These are phyloP conservation scores for Psammodynastes pulverulentus DNA, from an alignment of 2,113 vertebrate species.

Conservation along the genomic window DNA sequence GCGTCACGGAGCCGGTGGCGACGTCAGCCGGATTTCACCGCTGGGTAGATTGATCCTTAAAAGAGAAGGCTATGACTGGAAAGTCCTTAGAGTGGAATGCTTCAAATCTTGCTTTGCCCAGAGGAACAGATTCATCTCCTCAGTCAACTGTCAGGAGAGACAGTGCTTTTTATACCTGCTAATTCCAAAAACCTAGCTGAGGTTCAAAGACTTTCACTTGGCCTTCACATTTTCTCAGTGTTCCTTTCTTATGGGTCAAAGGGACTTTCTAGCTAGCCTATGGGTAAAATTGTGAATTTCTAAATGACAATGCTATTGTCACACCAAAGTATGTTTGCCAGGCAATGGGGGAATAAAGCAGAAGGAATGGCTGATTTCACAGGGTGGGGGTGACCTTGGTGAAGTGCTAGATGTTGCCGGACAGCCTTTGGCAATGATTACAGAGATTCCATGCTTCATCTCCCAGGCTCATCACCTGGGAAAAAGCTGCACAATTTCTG, in stretches of 20 bases:
- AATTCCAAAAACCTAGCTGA: not conserved
- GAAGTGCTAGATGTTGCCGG: not conserved
- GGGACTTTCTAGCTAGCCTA: not conserved
- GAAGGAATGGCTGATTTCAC: not conserved
- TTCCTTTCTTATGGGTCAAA: not conserved
- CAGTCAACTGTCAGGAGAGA: not conserved
- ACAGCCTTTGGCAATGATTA: conserved; percentile 6
- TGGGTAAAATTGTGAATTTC: not conserved
- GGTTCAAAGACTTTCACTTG: not conserved
- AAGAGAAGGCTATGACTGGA: not conserved
- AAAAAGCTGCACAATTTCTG: not conserved
- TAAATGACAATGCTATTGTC: conserved; percentile 1
- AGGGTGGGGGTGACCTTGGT: conserved; percentile 1
- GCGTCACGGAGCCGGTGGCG: too few species aligned
- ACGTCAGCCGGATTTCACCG: too few species aligned
- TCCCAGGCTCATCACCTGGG: conserved; percentile 10
- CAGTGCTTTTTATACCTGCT: not conserved
- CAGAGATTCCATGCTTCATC: conserved; percentile 1
- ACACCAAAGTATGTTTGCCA: not conserved
- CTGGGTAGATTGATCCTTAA: not conserved
- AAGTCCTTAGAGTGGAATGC: not conserved
- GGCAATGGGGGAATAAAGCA: not conserved
- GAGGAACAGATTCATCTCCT: not conserved
- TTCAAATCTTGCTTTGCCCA: not conserved
- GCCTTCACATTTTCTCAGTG: not conserved